Percentiles rank a stretch among this genome's conserved stretches.
phyloP scores from a whole-genome alignment of 92 coral and sea anemone species.

The Zoanthus gigantus region DNA sequence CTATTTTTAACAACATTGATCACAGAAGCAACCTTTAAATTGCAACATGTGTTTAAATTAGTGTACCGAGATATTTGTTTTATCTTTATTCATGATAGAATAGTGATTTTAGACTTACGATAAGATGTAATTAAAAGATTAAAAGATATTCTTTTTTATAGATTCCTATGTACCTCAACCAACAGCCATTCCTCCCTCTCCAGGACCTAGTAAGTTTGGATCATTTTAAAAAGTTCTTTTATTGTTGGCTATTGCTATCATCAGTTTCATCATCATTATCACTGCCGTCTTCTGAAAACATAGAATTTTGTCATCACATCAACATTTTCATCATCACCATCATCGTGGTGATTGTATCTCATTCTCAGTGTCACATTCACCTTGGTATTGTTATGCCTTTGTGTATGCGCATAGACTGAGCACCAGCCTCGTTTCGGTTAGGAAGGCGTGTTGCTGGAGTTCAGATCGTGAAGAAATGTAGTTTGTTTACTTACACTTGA shows the following conservation, averaged over 20 bases:
- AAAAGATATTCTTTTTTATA: constrained; percentile 18
- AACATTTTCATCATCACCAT: neutral
- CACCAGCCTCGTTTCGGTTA: too few species aligned
- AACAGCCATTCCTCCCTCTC: constrained; percentile 70
- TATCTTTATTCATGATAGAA: too few species aligned
- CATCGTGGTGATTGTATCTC: neutral
- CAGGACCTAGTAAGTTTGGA: constrained; percentile 74
- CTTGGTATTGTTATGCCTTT: neutral
- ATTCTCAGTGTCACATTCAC: neutral
- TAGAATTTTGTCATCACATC: neutral
- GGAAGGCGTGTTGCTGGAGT: too few species aligned
- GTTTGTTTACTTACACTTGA: too few species aligned
- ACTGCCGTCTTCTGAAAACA: neutral
- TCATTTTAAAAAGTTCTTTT: neutral
- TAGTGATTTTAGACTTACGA: too few species aligned
- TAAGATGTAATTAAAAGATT: neutral
- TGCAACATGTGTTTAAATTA: too few species aligned
- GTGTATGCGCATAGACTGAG: neutral
- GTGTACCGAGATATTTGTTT: too few species aligned
- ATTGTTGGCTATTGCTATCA: neutral
- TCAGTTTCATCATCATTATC: neutral
- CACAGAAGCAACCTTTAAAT: too few species aligned
- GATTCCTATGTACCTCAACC: constrained; percentile 65
- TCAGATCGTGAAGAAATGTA: too few species aligned
- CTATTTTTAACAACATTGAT: too few species aligned